A percentile compares a stretch with the other conserved stretches of the same genome.
Conservation (phyloP, 2,888 invertebrate genomes). For the Scaptomyza flava region DNA sequence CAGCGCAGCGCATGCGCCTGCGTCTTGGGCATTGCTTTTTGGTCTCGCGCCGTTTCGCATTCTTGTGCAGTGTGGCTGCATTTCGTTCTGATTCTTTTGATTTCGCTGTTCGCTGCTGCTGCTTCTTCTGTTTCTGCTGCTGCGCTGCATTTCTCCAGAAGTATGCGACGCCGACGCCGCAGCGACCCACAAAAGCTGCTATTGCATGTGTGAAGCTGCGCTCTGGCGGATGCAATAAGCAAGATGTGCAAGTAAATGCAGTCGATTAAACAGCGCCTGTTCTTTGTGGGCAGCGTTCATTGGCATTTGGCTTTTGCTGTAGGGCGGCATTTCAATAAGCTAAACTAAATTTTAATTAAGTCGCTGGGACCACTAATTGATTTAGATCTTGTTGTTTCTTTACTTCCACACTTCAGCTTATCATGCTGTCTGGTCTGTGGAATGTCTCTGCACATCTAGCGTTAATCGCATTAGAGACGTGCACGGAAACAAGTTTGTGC, state of each 20-base stretch:
- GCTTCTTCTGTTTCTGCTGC: too few species aligned
- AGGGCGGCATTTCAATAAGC: constrained; percentile 58
- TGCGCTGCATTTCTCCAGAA: constrained; percentile 70
- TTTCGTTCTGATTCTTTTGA: constrained; percentile 72
- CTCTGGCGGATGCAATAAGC: constrained; percentile 32
- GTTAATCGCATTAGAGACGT: constrained; percentile 69
- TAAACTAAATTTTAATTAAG: constrained; percentile 74
- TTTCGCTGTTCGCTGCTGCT: constrained; percentile 15
- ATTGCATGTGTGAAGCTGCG: constrained; percentile 27
- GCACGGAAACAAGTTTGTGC: constrained; percentile 59
- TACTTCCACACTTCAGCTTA: constrained; percentile 29
- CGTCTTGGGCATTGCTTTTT: constrained; percentile 21
- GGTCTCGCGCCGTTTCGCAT: constrained; percentile 59
- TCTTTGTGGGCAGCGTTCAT: constrained; percentile 69
- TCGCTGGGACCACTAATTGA: constrained; percentile 65
- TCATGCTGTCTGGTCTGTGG: constrained; percentile 37
- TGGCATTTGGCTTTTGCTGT: constrained; percentile 54
- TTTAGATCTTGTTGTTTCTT: constrained; percentile 44
- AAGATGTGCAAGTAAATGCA: constrained; percentile 20
- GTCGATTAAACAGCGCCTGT: constrained; percentile 61
- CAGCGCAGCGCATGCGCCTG: constrained; percentile 24
- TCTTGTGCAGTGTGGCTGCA: constrained; percentile 76
- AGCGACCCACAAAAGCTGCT: constrained; percentile 64
- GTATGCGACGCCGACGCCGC: constrained; percentile 47
- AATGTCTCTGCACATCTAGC: constrained; percentile 47